Conservation (phyloP, 2,113 vertebrate genomes). For the cattle (Bos taurus) region ARS-UCD2.0 NC_037332.1:41711501-41712000, state of each 20-base stretch:
- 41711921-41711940: background rate
- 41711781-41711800: slow-evolving; percentile 69
- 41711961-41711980: slow-evolving; percentile 30
- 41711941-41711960: slow-evolving; percentile 31
- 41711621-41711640: slow-evolving; percentile 74
- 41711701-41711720: background rate
- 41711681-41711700: background rate
- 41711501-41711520: slow-evolving; percentile 66
- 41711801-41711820: background rate
- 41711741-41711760: slow-evolving; percentile 80
- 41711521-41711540: slow-evolving; percentile 80
- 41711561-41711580: slow-evolving; percentile 86
- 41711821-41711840: background rate
- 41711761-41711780: slow-evolving; percentile 50
- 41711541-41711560: slow-evolving; percentile 75
- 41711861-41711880: background rate
- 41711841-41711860: background rate
- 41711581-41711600: slow-evolving; percentile 83
- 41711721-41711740: slow-evolving; percentile 88
- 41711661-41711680: slow-evolving; percentile 88
- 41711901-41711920: background rate
- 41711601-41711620: slow-evolving; percentile 76
- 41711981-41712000: background rate
- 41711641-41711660: slow-evolving; percentile 71
- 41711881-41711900: background rate